Evolutionary conservation across 2,113 vertebrate species (phyloP).

Genomic region (Mesoclemmys tuberculata): DNA sequence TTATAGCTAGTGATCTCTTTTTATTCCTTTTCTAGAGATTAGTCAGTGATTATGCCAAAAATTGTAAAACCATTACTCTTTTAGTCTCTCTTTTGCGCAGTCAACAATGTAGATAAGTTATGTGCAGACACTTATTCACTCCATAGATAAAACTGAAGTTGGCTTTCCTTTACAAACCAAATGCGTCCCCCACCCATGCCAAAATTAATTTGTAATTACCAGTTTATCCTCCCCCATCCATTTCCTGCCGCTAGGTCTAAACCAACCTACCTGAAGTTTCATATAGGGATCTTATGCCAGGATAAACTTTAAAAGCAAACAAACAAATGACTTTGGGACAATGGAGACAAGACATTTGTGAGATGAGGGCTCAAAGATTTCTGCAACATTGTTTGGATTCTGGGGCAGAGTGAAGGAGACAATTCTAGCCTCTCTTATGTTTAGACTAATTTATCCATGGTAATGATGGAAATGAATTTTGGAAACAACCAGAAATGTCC

Average conservation of each 20-base stretch:
- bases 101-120: background rate
- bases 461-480: background rate
- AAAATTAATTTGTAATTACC: background rate
- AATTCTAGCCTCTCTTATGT: background rate
- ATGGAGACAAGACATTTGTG: background rate
- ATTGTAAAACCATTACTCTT: background rate
- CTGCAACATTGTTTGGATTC: background rate
- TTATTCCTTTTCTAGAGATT: background rate
- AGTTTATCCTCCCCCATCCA: background rate
- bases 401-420: background rate
- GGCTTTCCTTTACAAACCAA: background rate
- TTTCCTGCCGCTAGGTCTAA: slow-evolving; percentile 21
- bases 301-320: background rate
- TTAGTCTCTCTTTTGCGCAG: background rate
- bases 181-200: background rate
- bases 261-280: background rate
- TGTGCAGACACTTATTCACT: background rate
- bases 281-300: background rate
- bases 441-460: background rate
- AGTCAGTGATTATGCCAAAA: background rate
- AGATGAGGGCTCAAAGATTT: background rate
- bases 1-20: background rate
- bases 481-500: background rate
- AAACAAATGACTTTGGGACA: background rate
- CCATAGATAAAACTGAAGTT: background rate